Conservation (phyloP, 1,140 invertebrate genomes). For the Dinothrombium tinctorium region DNA sequence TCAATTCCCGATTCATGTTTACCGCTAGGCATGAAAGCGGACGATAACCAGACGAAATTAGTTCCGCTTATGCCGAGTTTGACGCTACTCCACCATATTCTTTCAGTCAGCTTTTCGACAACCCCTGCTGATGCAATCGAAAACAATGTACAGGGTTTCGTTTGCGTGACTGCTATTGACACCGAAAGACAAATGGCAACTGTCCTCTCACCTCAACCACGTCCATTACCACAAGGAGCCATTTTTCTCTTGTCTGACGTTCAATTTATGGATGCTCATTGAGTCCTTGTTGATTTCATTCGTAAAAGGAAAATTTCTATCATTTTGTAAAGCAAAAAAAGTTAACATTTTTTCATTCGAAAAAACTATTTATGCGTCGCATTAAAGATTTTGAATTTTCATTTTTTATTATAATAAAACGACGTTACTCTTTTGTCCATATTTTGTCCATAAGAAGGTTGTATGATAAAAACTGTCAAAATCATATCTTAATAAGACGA, state of each 20-base stretch:
- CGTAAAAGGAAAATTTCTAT: no score
- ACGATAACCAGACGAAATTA: conserved; percentile 70
- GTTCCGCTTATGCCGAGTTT: conserved; percentile 35
- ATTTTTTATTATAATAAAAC: no score
- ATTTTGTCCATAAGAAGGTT: no score
- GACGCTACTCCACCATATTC: conserved; percentile 55
- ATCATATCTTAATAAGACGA: no score
- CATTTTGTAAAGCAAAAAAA: no score
- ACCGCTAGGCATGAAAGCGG: conserved; percentile 72
- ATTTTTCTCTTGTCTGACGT: conserved; percentile 15
- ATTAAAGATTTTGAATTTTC: no score
- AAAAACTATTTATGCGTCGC: no score
- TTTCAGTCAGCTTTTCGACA: conserved; percentile 47
- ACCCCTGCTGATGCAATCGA: conserved; percentile 38
- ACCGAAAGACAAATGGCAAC: conserved; percentile 60
- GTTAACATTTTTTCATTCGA: no score
- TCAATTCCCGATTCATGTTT: conserved; percentile 68
- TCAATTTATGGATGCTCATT: conserved; percentile 16
- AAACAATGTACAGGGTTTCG: conserved; percentile 68
- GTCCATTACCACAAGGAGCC: conserved; percentile 47
- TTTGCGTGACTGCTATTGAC: conserved; percentile 62
- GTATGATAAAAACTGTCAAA: no score
- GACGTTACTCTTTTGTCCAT: no score
- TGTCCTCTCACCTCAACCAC: conserved; percentile 69
- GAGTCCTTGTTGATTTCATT: no score